phyloP scores from a whole-genome alignment of 2,888 invertebrate species.

The Serripes groenlandicus region DNA sequence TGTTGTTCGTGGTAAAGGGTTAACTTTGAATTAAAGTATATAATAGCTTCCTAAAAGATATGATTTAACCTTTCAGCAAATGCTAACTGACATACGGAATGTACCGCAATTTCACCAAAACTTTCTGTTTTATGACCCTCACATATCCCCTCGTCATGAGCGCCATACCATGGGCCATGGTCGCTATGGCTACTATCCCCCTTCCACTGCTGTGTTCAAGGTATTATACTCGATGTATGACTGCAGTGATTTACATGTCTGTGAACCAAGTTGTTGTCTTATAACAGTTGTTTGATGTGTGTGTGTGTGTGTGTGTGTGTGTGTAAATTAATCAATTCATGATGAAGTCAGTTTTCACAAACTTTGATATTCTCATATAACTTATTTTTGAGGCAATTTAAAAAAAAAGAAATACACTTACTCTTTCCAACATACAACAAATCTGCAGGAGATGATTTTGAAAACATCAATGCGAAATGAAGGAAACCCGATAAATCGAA shows the following conservation, averaged over 20 bases:
- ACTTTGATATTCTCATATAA: no score
- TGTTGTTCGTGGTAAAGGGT: no score
- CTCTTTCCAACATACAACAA: no score
- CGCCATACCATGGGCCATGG: conserved; percentile 16
- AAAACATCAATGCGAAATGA: no score
- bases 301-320: neutral
- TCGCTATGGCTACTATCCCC: conserved; percentile 51
- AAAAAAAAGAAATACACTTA: neutral
- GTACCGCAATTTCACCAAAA: conserved; percentile 65
- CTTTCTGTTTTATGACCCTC: conserved; percentile 61
- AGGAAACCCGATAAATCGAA: no score
- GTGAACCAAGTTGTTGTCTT: neutral
- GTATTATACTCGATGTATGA: conserved; percentile 31
- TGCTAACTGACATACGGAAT: conserved; percentile 45
- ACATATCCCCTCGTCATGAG: conserved; percentile 48
- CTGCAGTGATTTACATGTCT: conserved; percentile 1
- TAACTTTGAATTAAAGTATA: neutral
- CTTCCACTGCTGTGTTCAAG: conserved; percentile 66
- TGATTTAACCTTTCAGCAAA: conserved; percentile 48
- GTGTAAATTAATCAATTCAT: no score
- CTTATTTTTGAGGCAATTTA: no score
- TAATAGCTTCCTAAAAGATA: neutral
- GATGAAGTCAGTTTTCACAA: no score
- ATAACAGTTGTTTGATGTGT: neutral
- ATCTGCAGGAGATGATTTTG: no score